Evolutionary conservation across 1,140 invertebrate species (phyloP).

Genomic region (Drosophila arawakana): DNA sequence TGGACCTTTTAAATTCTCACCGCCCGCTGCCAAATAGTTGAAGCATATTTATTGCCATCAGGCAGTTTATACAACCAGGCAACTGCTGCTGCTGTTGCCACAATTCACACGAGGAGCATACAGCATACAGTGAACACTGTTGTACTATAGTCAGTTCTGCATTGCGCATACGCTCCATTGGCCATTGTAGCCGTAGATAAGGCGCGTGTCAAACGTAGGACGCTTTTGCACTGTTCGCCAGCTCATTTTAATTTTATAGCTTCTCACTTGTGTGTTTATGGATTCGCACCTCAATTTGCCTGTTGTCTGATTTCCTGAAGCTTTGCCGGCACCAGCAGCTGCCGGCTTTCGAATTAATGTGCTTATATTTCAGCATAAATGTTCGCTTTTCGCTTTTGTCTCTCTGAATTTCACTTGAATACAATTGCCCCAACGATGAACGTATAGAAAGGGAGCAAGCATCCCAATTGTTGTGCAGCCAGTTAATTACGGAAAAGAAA

Average conservation of each 20-base stretch:
- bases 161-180: constrained; percentile 76
- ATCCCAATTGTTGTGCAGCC: constrained; percentile 17
- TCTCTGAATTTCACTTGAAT: constrained; percentile 65
- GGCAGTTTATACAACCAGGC: constrained; percentile 11
- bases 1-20: constrained; percentile 66
- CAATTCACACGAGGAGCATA: constrained; percentile 48
- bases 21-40: constrained; percentile 78
- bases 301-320: constrained; percentile 71
- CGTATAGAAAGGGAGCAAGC: constrained; percentile 44
- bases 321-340: not conserved
- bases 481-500: constrained; percentile 69
- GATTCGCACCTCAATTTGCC: constrained; percentile 82
- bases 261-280: constrained; percentile 82
- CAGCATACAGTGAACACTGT: constrained; percentile 4
- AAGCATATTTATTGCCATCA: constrained; percentile 79
- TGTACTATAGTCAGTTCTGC: constrained; percentile 48
- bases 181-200: constrained; percentile 22
- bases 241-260: constrained; percentile 71
- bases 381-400: constrained; percentile 55
- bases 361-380: constrained; percentile 82
- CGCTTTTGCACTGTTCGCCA: constrained; percentile 36
- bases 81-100: constrained; percentile 54
- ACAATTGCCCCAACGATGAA: not conserved
- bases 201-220: constrained; percentile 37
- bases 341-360: constrained; percentile 68